A percentile compares a stretch with the other conserved stretches of the same genome.
Evolutionary conservation across 2,113 vertebrate species (phyloP).

Genomic region (Leptodactylus fuscus): DNA sequence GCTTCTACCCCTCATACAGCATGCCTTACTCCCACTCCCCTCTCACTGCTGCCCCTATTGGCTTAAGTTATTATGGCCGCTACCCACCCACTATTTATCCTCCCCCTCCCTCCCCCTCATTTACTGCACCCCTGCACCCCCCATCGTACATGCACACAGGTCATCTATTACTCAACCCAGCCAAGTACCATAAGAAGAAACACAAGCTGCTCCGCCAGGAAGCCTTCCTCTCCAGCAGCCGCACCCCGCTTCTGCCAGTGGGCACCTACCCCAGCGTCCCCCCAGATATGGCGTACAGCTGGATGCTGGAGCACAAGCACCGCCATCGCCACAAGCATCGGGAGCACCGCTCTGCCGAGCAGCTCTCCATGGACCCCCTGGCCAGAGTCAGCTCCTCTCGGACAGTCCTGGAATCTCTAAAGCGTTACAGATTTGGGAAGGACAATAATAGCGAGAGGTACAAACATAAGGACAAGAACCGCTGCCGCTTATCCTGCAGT

Average conservation of each 20-base stretch:
- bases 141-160: constrained; percentile 86
- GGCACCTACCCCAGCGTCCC: constrained; percentile 82
- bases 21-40: constrained; percentile 93
- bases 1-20: constrained; percentile 94
- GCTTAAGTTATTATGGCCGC: constrained; percentile 89
- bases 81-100: constrained; percentile 88
- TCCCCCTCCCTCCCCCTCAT: constrained; percentile 87
- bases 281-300: constrained; percentile 84
- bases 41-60: constrained; percentile 83
- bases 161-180: constrained; percentile 91
- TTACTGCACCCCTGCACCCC: constrained; percentile 83
- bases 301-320: constrained; percentile 95
- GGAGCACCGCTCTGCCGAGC: constrained; percentile 79
- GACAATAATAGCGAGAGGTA: constrained; percentile 82
- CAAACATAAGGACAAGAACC: constrained; percentile 82
- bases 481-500: constrained; percentile 78
- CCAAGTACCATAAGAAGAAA: constrained; percentile 94
- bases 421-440: constrained; percentile 89
- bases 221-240: constrained; percentile 81
- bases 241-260: constrained; percentile 84
- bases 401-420: constrained; percentile 87
- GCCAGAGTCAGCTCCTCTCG: constrained; percentile 70
- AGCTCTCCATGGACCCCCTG: constrained; percentile 75
- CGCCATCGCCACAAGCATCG: constrained; percentile 95
- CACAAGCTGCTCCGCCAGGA: constrained; percentile 89